Conservation (phyloP, 2,888 invertebrate genomes). For the Coelinius sp. region DNA sequence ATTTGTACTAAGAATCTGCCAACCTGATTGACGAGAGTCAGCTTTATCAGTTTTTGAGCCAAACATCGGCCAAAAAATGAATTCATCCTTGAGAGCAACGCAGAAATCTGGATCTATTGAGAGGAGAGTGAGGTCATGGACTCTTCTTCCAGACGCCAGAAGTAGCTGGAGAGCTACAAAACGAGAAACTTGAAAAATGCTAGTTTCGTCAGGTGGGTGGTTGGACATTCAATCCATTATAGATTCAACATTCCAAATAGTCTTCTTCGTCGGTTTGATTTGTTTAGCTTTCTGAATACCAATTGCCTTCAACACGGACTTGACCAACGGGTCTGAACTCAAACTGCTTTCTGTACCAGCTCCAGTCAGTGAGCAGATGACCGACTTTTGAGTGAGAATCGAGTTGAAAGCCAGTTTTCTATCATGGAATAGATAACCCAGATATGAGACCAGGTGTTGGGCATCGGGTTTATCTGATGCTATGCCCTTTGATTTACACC, state of each 20-base stretch:
- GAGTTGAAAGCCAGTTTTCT: constrained; percentile 9
- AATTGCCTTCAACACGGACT: constrained; percentile 16
- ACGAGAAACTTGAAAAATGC: constrained; percentile 28
- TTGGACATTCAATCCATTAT: not conserved
- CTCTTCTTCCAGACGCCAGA: constrained; percentile 18
- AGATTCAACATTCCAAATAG: constrained; percentile 24
- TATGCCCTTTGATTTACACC: not conserved
- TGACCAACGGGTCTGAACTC: constrained; percentile 28
- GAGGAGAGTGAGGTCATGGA: constrained; percentile 31
- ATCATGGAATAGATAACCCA: not conserved
- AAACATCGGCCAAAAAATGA: constrained; percentile 28
- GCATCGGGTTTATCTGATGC: not conserved
- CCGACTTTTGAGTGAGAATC: constrained; percentile 27
- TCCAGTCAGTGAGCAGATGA: not conserved
- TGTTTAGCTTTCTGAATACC: not conserved
- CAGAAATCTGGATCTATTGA: constrained; percentile 1
- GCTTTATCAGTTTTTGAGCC: constrained; percentile 19
- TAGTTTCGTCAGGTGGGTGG: constrained; percentile 3
- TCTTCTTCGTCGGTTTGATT: not conserved
- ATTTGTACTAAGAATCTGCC: not conserved
- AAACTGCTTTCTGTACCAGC: not conserved
- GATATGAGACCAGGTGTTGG: constrained; percentile 9
- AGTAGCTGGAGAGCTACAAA: constrained; percentile 8
- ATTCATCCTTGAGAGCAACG: not conserved
- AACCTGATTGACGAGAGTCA: constrained; percentile 13